Evolutionary conservation across 1,140 invertebrate species (phyloP).

Genomic region (Drosophila cardini): DNA sequence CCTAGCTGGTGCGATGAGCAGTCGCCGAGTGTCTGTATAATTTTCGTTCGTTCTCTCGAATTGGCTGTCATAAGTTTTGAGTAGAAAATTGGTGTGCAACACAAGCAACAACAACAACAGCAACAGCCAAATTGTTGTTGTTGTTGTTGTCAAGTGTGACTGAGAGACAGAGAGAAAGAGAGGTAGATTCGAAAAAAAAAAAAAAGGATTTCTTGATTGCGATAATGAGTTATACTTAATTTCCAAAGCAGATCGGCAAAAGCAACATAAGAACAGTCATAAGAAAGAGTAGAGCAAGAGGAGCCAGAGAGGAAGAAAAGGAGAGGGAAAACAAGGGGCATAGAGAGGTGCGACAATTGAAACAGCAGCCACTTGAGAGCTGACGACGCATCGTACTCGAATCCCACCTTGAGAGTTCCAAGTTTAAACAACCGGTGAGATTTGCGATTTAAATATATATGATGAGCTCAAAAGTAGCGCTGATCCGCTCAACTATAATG

Average conservation of each 20-base stretch:
- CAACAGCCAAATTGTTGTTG: conserved; percentile 31
- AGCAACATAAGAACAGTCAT: not conserved
- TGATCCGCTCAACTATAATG: conserved; percentile 12
- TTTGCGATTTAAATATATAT: conserved; percentile 26
- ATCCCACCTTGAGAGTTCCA: conserved; percentile 26
- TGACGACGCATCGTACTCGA: conserved; percentile 27
- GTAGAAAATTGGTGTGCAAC: conserved; percentile 82
- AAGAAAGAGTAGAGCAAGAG: not conserved
- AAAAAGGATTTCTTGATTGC: conserved; percentile 79
- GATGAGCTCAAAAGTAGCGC: conserved; percentile 21
- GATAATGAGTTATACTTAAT: conserved; percentile 83
- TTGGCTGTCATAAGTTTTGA: conserved; percentile 83
- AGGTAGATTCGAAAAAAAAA: not conserved
- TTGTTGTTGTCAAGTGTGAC: conserved; percentile 57
- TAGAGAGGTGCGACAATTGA: conserved; percentile 35
- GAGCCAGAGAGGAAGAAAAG: not conserved
- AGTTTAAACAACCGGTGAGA: conserved; percentile 2
- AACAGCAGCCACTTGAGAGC: conserved; percentile 54
- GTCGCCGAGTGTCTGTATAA: conserved; percentile 71
- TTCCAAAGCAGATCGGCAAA: conserved; percentile 46
- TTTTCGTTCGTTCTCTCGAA: conserved; percentile 81
- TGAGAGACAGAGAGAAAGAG: not conserved
- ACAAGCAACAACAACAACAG: conserved; percentile 52
- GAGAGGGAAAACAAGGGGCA: too few relatives aligned
- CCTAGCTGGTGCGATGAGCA: conserved; percentile 9